A percentile compares a stretch with the other conserved stretches of the same genome.
phyloP scores from a whole-genome alignment of 2,888 invertebrate genomes.

The Alloscopus bannaensis region DNA sequence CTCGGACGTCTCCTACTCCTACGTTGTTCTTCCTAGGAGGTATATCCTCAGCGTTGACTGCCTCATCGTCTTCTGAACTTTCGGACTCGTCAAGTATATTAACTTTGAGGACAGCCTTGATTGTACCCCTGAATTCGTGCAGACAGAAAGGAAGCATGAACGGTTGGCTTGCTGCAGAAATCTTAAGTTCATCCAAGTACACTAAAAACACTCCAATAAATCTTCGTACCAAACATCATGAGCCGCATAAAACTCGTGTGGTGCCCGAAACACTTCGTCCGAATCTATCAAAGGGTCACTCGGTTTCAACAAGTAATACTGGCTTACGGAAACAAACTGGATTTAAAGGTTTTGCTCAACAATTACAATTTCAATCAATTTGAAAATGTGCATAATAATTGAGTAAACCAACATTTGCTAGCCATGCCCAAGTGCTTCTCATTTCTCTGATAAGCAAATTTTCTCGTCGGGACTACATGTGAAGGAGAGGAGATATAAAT shows the following conservation, averaged over 20 bases:
- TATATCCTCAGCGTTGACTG: no score
- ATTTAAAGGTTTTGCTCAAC: background rate
- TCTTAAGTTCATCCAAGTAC: background rate
- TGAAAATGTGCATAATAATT: background rate
- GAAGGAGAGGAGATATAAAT: background rate
- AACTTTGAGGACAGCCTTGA: constrained; percentile 27
- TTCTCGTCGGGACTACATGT: constrained; percentile 33
- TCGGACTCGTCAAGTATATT: constrained; percentile 18
- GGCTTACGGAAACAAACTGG: background rate
- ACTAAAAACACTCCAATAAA: background rate
- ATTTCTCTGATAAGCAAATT: constrained; percentile 18
- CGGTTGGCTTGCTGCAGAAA: background rate
- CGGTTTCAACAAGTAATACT: constrained; percentile 39
- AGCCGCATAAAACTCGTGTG: constrained; percentile 40
- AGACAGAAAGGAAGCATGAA: no score
- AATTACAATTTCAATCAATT: background rate
- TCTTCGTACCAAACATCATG: constrained; percentile 48
- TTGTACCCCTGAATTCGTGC: constrained; percentile 25
- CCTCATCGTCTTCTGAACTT: background rate
- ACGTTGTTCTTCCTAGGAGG: no score
- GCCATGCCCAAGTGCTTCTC: constrained; percentile 60
- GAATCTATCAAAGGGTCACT: constrained; percentile 42
- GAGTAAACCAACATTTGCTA: constrained; percentile 37
- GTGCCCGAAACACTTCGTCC: constrained; percentile 39
- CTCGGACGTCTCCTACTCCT: no score